phyloP scores from a whole-genome alignment of 2,113 vertebrate species.

The Ameiurus melas region DNA sequence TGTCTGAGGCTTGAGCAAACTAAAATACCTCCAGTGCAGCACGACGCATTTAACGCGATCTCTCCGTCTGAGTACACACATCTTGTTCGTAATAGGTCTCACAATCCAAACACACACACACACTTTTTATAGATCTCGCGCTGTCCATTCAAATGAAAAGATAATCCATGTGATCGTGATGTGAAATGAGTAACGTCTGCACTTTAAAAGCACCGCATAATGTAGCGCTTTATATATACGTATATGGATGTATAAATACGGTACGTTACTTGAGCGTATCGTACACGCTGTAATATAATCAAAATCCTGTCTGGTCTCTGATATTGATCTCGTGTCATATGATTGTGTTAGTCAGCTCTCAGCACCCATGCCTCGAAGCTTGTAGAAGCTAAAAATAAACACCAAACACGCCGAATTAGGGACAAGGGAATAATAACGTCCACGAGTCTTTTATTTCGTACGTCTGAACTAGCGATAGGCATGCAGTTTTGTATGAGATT shows the following conservation, averaged over 20 bases:
- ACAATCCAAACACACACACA: conserved; percentile 28
- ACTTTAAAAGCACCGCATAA: background rate
- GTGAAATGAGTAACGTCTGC: background rate
- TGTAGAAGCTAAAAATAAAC: background rate
- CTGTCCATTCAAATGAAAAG: background rate
- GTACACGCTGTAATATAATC: background rate
- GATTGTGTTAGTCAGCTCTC: background rate
- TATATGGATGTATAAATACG: background rate
- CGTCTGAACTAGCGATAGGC: background rate
- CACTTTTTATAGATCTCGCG: background rate
- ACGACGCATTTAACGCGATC: conserved; percentile 47
- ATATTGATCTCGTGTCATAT: background rate
- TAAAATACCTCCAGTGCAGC: conserved; percentile 39
- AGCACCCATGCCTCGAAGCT: background rate
- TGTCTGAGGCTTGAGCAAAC: conserved; percentile 37
- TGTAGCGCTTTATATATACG: background rate
- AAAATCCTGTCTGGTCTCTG: background rate
- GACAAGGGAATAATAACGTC: background rate
- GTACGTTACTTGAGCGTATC: background rate
- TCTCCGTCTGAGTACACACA: conserved; percentile 40
- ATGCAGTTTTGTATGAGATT: background rate
- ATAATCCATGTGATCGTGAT: background rate
- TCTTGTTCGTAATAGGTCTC: conserved; percentile 17
- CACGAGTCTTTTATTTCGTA: background rate
- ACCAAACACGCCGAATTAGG: background rate